These are phyloP conservation scores for Odontomachus brunneus DNA, from an alignment of 1,140 invertebrate genomes.

Conservation along the genomic window DNA sequence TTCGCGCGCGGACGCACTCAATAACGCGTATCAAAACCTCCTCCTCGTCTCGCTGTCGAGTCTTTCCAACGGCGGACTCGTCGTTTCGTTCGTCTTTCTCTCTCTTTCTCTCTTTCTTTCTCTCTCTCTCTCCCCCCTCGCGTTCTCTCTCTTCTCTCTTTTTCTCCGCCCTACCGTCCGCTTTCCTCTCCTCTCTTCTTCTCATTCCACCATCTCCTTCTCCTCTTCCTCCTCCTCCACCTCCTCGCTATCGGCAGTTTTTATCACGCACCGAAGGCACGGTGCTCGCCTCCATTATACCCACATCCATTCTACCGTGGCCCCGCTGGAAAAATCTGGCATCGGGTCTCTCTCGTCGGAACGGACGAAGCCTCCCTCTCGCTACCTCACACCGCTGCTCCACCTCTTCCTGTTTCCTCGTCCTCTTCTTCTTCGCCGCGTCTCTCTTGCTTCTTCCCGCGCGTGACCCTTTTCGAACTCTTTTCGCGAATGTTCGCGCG, in stretches of 20 bases:
- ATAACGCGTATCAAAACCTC: conserved; percentile 73
- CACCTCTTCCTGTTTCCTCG: conserved; percentile 46
- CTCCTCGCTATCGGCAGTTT: conserved; percentile 71
- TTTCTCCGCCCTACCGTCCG: conserved; percentile 57
- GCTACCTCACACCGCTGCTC: conserved; percentile 12
- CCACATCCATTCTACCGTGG: conserved; percentile 71
- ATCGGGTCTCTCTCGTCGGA: conserved; percentile 55
- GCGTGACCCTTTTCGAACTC: conserved; percentile 1
- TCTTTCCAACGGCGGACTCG: conserved; percentile 63
- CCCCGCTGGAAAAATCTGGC: conserved; percentile 71
- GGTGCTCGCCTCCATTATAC: conserved; percentile 74
- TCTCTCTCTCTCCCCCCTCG: conserved; percentile 36
- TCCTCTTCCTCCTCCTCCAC: conserved; percentile 63
- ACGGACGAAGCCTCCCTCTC: conserved; percentile 20
- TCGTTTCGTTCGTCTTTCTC: conserved; percentile 15
- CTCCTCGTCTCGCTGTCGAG: conserved; percentile 61
- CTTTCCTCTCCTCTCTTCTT: conserved; percentile 14
- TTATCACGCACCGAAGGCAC: conserved; percentile 73
- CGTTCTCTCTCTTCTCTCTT: conserved; percentile 55
- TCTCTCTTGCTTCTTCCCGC: conserved; percentile 40
- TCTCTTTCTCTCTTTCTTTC: neutral
- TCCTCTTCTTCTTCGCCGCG: conserved; percentile 16
- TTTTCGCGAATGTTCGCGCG: conserved; percentile 16
- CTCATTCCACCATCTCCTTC: conserved; percentile 70
- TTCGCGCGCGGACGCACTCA: conserved; percentile 69